Base-by-base conservation (phyloP, 1,140 invertebrate genomes). In the Brachionus paranguensis region DNA sequence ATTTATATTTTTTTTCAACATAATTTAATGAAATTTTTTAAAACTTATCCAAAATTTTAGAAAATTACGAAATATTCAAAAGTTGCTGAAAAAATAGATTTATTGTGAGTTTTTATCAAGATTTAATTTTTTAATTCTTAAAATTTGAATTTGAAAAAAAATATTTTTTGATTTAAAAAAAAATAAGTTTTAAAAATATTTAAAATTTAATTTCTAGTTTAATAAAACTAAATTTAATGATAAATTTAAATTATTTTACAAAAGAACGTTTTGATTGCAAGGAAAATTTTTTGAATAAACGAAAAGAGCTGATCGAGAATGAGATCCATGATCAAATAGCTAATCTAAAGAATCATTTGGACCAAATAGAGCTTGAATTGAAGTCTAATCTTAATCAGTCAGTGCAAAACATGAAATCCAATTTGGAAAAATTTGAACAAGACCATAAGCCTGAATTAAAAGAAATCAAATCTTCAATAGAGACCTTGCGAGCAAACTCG, bases 371-470 rank as follows among this genome's bases (percentile, higher is more conserved):
- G n/a, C 17, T n/a, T 29, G 53, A 60, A 64, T 12, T 81, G 33
- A 81, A 81, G 33, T 41, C 11, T 3, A 24, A 10, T 64, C 27
- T 81, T n/a, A 53, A 81, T 47, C 14, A 47, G 8, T 81, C 78
- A 3, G 41, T 20, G 10, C 10, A 29, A 20, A 81, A 81, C 17
- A 64, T 81, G 64, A 60, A 43, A 27, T 20, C n/a, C 11, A 81
- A 81, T 64, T 43, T 81, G 12, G 64, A 81, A 60, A 60, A 68
- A 60, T 68, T 81, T 14, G 78, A 81, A 68, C 14, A 81, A 33
- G 78, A 81, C 20, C 29, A 64, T 37, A 27, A 45, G 17, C 10
- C 27, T 7, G 53, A 68, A 68, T 41, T 81, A 10, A 45, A 81
- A 20, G 64, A 68, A 12, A 64, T 81, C 11, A 81, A 81, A 27